Conservation (phyloP, 2,888 invertebrate species). For the Epiperipatus broadwayi region DNA sequence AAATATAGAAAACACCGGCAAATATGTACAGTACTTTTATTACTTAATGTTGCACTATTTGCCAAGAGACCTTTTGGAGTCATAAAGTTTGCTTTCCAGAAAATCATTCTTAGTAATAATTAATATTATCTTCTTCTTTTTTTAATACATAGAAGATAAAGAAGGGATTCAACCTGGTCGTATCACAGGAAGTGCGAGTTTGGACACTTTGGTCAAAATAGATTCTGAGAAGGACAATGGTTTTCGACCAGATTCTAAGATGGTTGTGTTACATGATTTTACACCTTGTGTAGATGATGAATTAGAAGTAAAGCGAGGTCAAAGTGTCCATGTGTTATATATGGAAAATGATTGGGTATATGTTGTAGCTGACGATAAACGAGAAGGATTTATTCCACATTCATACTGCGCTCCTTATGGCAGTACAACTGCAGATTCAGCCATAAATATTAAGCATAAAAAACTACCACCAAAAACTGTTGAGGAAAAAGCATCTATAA, state of each 20-base stretch:
- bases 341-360: slow-evolving; percentile 95
- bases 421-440: slow-evolving; percentile 55
- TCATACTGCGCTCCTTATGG: slow-evolving; percentile 74
- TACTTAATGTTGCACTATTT: no score
- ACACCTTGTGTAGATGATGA: slow-evolving; percentile 88
- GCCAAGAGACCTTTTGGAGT: no score
- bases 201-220: slow-evolving; percentile 67
- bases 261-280: slow-evolving; percentile 84
- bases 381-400: slow-evolving; percentile 85
- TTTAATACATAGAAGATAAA: no score
- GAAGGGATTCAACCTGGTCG: no score
- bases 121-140: no score
- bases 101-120: no score
- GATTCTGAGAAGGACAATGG: slow-evolving; percentile 84
- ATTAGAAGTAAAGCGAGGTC: slow-evolving; percentile 63
- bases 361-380: slow-evolving; percentile 69
- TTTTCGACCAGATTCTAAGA: slow-evolving; percentile 74
- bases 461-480: slow-evolving; percentile 58
- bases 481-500: no score
- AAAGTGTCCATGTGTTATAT: slow-evolving; percentile 79
- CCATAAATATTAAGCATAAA: slow-evolving; percentile 44
- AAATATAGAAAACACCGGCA: no score
- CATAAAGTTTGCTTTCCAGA: no score
- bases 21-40: no score
- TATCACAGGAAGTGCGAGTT: slow-evolving; percentile 82